A percentile compares a stretch with the other conserved stretches of the same genome.
These are phyloP conservation scores for Glyptemys insculpta DNA, from an alignment of 2,797 vertebrate species.

Conservation along the genomic window DNA sequence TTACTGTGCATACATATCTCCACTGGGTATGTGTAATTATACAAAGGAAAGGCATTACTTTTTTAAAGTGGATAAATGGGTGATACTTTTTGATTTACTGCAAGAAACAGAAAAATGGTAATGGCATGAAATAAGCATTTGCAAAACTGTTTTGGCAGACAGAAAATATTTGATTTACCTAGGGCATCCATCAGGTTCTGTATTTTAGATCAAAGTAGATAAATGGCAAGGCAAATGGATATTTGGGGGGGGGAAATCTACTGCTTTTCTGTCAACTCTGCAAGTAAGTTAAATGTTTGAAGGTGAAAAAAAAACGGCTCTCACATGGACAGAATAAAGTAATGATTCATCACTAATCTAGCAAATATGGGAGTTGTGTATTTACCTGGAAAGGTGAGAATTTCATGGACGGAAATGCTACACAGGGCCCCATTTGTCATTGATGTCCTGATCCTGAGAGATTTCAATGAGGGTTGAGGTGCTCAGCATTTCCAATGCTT, in stretches of 20 bases:
- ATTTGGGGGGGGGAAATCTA: conserved; percentile 67
- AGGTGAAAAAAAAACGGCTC: conserved; percentile 55
- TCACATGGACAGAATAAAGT: conserved; percentile 7
- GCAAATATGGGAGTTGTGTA: conserved; percentile 30
- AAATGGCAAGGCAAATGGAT: conserved; percentile 81
- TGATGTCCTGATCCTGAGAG: background rate
- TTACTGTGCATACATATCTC: conserved; percentile 80
- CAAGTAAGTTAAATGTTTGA: conserved; percentile 69
- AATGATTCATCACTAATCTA: conserved; percentile 48
- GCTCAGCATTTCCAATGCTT: background rate
- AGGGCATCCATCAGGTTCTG: conserved; percentile 78
- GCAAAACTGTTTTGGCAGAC: conserved; percentile 80
- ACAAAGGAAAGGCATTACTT: conserved; percentile 82
- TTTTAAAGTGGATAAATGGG: conserved; percentile 82
- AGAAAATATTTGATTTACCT: conserved; percentile 83
- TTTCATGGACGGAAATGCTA: background rate
- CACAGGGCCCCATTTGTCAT: background rate
- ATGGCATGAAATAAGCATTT: conserved; percentile 82
- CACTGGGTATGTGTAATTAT: conserved; percentile 81
- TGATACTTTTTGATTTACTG: conserved; percentile 83
- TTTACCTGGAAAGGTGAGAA: conserved; percentile 55
- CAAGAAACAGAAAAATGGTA: conserved; percentile 82
- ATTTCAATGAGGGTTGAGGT: background rate
- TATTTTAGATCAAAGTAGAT: conserved; percentile 82
- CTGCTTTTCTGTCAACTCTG: conserved; percentile 73